Evolutionary conservation across 2,113 vertebrate species (phyloP), one percentile per base, ranked within the genome.

Genomic region (Dasyurus viverrinus): DNA sequence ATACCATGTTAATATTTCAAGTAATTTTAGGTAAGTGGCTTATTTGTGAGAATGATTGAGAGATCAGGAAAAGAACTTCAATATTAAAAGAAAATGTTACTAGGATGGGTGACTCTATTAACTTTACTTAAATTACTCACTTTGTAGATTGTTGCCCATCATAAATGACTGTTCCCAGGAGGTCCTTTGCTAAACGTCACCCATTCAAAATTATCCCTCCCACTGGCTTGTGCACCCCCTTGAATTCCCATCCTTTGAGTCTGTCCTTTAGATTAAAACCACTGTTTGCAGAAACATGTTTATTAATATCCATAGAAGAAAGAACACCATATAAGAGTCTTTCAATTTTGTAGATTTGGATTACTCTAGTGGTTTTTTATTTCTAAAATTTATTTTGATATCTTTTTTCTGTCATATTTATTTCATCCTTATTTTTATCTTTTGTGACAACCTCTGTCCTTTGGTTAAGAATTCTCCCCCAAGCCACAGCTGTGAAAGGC

Each of bases 1-100:
- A 94, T 98, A 97, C 14, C 98, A 97, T 42, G 90, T 95, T 57
- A 98, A 99, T 96, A 97, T 99, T 96, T 98, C 97, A 68, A 98
- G 97, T 76, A 97, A 98, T 95, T 99, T 99, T 97, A 98, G 2
- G 8, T 89, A 89, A 94, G 57, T 68, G 47, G 9, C 47, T 89
- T 47, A 24, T 54, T 54, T 25, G 54, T 6, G 54, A 46, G 24
- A 50, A n/a, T 8, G 27, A 0, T 19, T 25, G 50, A 36, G 89
- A 47, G 24, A 25, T 24, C 89, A 50, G 25, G 47, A 90, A 90
- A 50, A 84, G 5, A 36, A 42, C 60, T 76, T n/a, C 60, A 76
- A 16, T 76, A 68, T 3, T 68, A 68, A 68, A 36, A 30, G 10
- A 26, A 12, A 68, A 4, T n/a, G 68, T 19, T 76, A 42, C n/a